Conservation (phyloP, 2,888 invertebrate genomes). For the Leucania comma region DNA sequence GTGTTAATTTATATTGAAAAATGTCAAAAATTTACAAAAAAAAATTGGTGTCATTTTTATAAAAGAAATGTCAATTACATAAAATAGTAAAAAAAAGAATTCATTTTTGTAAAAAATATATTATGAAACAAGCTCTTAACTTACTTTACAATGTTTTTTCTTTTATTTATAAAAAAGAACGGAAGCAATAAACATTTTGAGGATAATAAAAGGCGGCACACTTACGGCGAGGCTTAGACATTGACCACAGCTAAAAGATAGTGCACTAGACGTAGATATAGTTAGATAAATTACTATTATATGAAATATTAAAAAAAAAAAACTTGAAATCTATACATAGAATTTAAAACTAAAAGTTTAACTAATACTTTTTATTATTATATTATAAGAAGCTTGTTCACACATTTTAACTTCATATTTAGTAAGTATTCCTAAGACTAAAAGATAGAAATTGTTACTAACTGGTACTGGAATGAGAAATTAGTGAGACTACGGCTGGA, state of each 20-base stretch:
- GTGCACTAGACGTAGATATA: conserved; percentile 88
- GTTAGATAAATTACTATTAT: conserved; percentile 89
- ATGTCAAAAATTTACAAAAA: conserved; percentile 39
- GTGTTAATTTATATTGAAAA: conserved; percentile 35
- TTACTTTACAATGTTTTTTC: conserved; percentile 8
- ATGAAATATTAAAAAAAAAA: conserved; percentile 80
- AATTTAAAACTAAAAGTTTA: conserved; percentile 89
- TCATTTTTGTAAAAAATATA: conserved; percentile 40
- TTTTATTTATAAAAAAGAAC: conserved; percentile 29
- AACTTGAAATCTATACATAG: conserved; percentile 90
- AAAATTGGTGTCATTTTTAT: conserved; percentile 18
- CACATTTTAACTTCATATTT: conserved; percentile 90
- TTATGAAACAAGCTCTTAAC: conserved; percentile 13
- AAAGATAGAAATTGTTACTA: conserved; percentile 76
- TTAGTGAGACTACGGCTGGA: conserved; percentile 80
- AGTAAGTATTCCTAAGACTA: conserved; percentile 86
- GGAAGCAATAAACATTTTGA: conserved; percentile 48
- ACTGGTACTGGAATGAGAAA: conserved; percentile 77
- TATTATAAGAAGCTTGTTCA: conserved; percentile 90
- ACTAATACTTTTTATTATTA: conserved; percentile 90
- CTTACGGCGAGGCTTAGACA: conserved; percentile 79
- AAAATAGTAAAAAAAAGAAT: conserved; percentile 40
- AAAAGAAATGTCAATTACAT: conserved; percentile 61
- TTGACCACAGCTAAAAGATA: conserved; percentile 90
- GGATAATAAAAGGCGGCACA: conserved; percentile 75